A percentile compares a stretch with the other conserved stretches of the same genome.
phyloP scores from a whole-genome alignment of 2,113 vertebrate genomes.

The Eidolon helvum region DNA sequence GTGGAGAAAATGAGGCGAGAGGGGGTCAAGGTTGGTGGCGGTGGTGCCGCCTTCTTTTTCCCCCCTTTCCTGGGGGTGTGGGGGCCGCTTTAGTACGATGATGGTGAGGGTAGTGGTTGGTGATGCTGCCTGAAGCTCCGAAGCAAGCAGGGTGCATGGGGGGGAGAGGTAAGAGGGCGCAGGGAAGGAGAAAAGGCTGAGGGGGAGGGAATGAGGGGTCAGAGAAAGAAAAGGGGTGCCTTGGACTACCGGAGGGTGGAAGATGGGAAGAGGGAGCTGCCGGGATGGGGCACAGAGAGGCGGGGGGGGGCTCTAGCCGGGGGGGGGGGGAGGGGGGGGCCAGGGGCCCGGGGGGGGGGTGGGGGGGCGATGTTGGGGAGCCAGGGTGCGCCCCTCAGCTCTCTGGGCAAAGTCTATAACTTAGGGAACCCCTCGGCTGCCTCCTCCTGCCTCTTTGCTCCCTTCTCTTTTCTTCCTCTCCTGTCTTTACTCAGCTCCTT shows the following conservation, averaged over 20 bases:
- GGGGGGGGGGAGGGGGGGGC: background rate
- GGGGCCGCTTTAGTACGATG: conserved; percentile 62
- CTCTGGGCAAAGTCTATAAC: conserved; percentile 66
- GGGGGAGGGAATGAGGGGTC: background rate
- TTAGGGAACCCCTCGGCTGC: conserved; percentile 48
- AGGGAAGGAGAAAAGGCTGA: conserved; percentile 31
- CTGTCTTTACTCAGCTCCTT: background rate
- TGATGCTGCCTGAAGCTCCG: conserved; percentile 67
- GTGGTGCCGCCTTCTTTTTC: conserved; percentile 60
- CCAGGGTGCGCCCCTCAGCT: conserved; percentile 33
- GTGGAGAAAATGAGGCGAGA: conserved; percentile 61
- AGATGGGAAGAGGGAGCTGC: background rate
- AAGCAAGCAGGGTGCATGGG: conserved; percentile 74
- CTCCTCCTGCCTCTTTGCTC: background rate
- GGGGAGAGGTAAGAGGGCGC: conserved; percentile 54
- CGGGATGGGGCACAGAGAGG: background rate
- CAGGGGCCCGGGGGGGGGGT: background rate
- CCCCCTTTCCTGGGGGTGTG: conserved; percentile 54
- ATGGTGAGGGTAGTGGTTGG: conserved; percentile 51
- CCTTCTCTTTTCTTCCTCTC: conserved; percentile 29
- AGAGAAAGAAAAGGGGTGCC: conserved; percentile 56
- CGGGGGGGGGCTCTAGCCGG: background rate
- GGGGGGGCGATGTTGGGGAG: conserved; percentile 46
- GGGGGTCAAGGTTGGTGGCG: conserved; percentile 49
- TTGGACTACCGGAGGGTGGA: background rate